Conservation (phyloP, 2,113 vertebrate genomes). For the Silurus glanis region DNA sequence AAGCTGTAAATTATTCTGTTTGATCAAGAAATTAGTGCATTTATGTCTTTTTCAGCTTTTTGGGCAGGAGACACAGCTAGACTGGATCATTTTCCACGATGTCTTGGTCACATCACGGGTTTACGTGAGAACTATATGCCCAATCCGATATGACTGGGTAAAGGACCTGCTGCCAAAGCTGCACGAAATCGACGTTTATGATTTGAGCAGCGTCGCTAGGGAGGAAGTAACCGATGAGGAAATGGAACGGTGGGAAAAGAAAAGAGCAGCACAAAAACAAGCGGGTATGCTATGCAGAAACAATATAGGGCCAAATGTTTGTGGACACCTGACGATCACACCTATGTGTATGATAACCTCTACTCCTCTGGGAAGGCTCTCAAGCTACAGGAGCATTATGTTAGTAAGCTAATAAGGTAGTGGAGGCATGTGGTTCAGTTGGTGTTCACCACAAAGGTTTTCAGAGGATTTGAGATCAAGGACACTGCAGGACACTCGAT, state of each 20-base stretch:
- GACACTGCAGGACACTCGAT: not conserved
- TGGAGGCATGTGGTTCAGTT: not conserved
- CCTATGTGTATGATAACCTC: not conserved
- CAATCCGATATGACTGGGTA: constrained; percentile 93
- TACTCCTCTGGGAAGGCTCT: not conserved
- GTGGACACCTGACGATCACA: not conserved
- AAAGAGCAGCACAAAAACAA: constrained; percentile 78
- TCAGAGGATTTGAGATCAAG: not conserved
- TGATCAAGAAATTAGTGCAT: not conserved
- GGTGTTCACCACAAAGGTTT: not conserved
- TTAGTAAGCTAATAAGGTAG: no score
- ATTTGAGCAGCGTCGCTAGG: constrained; percentile 89
- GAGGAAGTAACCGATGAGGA: constrained; percentile 89
- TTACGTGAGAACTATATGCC: constrained; percentile 89
- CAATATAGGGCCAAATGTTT: not conserved
- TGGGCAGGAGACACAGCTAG: constrained; percentile 83
- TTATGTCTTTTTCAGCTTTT: constrained; percentile 75
- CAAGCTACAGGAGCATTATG: not conserved
- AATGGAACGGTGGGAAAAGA: constrained; percentile 80
- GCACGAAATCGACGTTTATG: constrained; percentile 88
- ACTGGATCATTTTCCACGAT: constrained; percentile 97
- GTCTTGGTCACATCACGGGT: constrained; percentile 89
- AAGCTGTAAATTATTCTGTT: not conserved
- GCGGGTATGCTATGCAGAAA: constrained; percentile 71
- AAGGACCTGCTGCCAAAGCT: constrained; percentile 90